Evolutionary conservation across 2,888 invertebrate species (phyloP).

Genomic region (Ceraclea dissimilis): DNA sequence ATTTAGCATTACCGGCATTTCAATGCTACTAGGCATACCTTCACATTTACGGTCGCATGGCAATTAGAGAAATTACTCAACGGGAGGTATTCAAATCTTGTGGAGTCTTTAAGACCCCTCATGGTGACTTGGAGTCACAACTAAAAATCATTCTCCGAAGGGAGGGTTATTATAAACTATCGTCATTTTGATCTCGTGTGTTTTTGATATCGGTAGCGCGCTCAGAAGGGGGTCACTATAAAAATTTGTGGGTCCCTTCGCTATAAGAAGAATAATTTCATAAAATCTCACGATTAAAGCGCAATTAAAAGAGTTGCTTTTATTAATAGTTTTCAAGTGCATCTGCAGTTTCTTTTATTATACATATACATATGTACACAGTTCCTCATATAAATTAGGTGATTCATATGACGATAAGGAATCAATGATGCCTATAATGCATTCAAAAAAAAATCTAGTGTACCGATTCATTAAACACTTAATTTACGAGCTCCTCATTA

Average conservation of each 20-base stretch:
- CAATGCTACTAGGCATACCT: too few species aligned
- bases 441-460: too few species aligned
- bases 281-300: background rate
- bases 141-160: background rate
- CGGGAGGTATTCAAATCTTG: conserved; percentile 16
- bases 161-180: conserved; percentile 1
- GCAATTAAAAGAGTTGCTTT: background rate
- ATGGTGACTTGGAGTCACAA: conserved; percentile 7
- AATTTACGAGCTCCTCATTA: too few species aligned
- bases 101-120: conserved; percentile 21
- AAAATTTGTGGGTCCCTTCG: background rate
- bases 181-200: background rate
- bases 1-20: too few species aligned
- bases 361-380: too few species aligned
- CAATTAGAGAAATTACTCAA: conserved; percentile 20
- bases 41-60: conserved; percentile 18
- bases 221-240: background rate
- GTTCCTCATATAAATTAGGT: too few species aligned
- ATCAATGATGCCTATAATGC: too few species aligned
- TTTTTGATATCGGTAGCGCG: background rate
- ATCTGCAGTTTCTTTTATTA: too few species aligned
- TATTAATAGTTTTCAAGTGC: background rate
- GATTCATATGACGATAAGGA: too few species aligned
- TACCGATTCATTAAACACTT: too few species aligned
- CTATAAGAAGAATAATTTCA: background rate